phyloP scores from a whole-genome alignment of 2,113 vertebrate species.

The Pan troglodytes region DNA sequence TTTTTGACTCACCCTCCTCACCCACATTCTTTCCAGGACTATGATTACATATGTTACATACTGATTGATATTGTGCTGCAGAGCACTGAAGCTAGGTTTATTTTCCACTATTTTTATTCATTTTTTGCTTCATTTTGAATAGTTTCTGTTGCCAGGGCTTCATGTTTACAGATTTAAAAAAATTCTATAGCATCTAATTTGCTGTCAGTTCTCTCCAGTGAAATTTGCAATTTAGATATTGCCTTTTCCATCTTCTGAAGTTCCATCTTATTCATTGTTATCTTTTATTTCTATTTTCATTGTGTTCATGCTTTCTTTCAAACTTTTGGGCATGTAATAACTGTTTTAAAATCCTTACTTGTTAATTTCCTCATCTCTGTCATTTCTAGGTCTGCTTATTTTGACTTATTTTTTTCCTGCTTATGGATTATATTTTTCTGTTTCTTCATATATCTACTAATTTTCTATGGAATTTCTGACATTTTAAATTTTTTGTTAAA shows the following conservation, averaged over 20 bases:
- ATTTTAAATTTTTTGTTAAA: neutral
- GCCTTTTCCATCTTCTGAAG: constrained; percentile 12
- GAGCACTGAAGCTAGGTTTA: neutral
- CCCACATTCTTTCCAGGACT: neutral
- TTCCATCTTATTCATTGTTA: neutral
- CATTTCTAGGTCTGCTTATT: neutral
- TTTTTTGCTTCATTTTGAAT: constrained; percentile 38
- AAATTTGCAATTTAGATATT: constrained; percentile 25
- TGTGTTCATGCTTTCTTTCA: neutral
- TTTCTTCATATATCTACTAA: neutral
- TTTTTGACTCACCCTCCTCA: neutral
- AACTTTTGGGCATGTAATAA: neutral
- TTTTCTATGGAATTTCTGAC: neutral
- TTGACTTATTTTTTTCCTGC: neutral
- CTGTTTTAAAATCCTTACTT: neutral
- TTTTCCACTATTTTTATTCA: neutral
- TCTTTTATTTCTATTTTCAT: neutral
- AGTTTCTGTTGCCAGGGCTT: neutral
- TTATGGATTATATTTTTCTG: neutral
- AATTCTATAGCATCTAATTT: neutral
- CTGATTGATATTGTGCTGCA: neutral
- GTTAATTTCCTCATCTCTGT: neutral
- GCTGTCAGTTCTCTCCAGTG: neutral
- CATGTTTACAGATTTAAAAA: neutral
- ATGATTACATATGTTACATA: neutral